These are phyloP conservation scores for Lathronympha strigana DNA, from an alignment of 2,888 invertebrate genomes.

Conservation along the genomic window DNA sequence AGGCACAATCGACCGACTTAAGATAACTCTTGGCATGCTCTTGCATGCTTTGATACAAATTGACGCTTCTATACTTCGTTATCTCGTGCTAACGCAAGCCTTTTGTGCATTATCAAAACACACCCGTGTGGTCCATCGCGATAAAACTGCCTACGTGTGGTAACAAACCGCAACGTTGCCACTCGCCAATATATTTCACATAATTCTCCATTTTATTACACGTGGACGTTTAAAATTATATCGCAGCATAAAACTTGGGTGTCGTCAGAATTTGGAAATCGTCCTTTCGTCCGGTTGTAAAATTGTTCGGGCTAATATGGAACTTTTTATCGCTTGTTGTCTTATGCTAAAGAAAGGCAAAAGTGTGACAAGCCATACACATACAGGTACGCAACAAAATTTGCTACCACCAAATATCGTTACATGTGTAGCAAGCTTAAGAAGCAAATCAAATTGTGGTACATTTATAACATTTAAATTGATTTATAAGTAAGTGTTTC, in stretches of 20 bases:
- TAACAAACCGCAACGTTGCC: conserved; percentile 35
- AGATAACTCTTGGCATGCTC: neutral
- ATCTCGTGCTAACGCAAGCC: conserved; percentile 47
- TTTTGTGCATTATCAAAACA: conserved; percentile 56
- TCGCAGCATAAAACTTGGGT: conserved; percentile 24
- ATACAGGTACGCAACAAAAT: neutral
- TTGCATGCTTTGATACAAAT: neutral
- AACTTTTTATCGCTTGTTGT: conserved; percentile 14
- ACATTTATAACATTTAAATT: too few relatives aligned
- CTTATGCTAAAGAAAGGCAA: too few relatives aligned
- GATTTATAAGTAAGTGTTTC: too few relatives aligned
- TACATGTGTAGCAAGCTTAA: too few relatives aligned
- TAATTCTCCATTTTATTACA: conserved; percentile 38
- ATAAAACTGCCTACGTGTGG: conserved; percentile 51
- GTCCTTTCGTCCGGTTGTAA: conserved; percentile 32
- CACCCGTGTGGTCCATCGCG: conserved; percentile 48
- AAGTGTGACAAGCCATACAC: neutral
- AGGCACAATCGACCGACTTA: too few relatives aligned
- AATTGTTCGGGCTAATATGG: conserved; percentile 19
- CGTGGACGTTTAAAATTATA: conserved; percentile 35
- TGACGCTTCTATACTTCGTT: neutral
- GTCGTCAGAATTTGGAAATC: conserved; percentile 38
- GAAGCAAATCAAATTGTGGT: too few relatives aligned
- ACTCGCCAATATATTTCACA: conserved; percentile 38
- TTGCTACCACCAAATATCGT: too few relatives aligned